Base-by-base conservation (phyloP, 1,140 invertebrate genomes). In the Marisa cornuarietis region DNA sequence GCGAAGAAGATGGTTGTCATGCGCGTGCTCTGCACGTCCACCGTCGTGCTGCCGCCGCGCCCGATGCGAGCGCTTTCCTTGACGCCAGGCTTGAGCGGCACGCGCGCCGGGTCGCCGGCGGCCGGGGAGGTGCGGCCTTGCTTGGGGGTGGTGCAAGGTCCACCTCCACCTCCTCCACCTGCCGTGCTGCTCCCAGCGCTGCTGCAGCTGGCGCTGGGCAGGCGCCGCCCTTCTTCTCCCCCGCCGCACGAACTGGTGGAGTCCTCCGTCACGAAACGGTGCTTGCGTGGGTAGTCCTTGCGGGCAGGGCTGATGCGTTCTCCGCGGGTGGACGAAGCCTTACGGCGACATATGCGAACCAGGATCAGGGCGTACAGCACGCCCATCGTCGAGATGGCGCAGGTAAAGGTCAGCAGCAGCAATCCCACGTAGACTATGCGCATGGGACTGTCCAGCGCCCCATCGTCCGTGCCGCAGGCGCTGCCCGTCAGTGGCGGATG, bases 241-340 rank as follows among this genome's bases (percentile, higher is more conserved):
- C 76, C 76, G n/a, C 73, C 73, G 49, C 63, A 69, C 18, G 76
- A 77, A 26, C 76, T 77, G 22, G 51, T 52, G 20, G 76, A 77
- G 76, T 77, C 76, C 65, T 77, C 76, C 20, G 76, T 77, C n/a
- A 77, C 76, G n/a, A 77, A 77, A 49, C 76, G 76, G 65, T 77
- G 76, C 31, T 77, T 77, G 42, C 76, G 62, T 11, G 76, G 76
- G 49, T 77, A 77, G 61, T 66, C 62, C 42, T 63, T 49, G 22
- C 76, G 49, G 16, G 63, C 76, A 7, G 76, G 76, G 63, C 76
- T 77, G 63, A 77, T 51, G 20, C 63, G 63, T 24, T 77, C 76
- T 0, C 65, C 65, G 16, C 76, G 42, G 42, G 42, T 14, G 52
- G 22, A n/a, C 42, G 76, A 63, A 4, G 76, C 52, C 76, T 68